Base-by-base conservation (phyloP, 2,113 vertebrate species). In the Otus sunia region DNA sequence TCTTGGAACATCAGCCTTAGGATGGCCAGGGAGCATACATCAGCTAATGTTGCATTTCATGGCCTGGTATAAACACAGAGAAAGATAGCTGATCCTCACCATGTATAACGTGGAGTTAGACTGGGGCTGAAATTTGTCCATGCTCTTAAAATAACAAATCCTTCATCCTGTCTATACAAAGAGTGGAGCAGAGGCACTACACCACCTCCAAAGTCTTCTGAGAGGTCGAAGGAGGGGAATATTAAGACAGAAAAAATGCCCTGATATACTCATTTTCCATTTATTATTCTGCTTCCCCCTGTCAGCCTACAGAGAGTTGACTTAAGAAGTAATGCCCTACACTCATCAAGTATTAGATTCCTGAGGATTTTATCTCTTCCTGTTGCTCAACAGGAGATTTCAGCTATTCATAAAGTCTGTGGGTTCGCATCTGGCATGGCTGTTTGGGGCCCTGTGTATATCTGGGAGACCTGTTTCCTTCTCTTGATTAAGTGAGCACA, bases 91-190 rank as follows among this genome's bases (percentile, higher is more conserved):
- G 66, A 87, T 92, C 41, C 59, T 84, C 36, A 23, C 16, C 32
- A 22, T 58, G 47, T 19, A 53, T 50, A 67, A 91, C 22, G 36
- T 39, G 32, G 58, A 90, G 37, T 68, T 71, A 89, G 72, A 90
- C 13, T 59, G 50, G 52, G 19, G 27, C 5, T 92, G 80, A 95
- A 91, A 89, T 84, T 62, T 80, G 58, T 66, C 66, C 34, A 37
- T 25, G 15, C n/a, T 95, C 62, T 94, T 94, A 90, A 95, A 95
- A 89, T 79, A 91, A 79, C 55, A 95, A 83, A 88, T 88, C 23
- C 77, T 78, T 90, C 53, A 69, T 36, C 56, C 58, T 58, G 29
- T 59, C 77, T 86, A 11, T 72, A 83, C 55, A 82, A 47, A 77
- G 26, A 83, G 68, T 34, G 18, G 37, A 88, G 59, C 21, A 93